Percentiles rank a stretch among this genome's conserved stretches.
Conservation (phyloP, 1,140 invertebrate genomes). For the Drosophila chauvacae region DNA sequence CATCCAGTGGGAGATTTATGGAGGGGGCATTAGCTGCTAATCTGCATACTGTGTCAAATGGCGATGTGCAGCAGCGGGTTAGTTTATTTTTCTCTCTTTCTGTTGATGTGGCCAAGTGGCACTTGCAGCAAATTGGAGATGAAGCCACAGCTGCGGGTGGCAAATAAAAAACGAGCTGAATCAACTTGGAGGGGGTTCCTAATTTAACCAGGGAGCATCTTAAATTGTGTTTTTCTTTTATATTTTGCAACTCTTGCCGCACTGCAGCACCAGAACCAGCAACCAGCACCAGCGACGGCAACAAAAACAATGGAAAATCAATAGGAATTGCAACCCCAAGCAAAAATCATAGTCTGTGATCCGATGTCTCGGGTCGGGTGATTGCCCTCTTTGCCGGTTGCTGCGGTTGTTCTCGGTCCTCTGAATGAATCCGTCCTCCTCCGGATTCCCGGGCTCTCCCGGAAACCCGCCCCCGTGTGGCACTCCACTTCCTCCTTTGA, state of each 20-base stretch:
- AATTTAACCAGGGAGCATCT: conserved; percentile 41
- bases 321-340: conserved; percentile 78
- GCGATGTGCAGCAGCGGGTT: conserved; percentile 46
- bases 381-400: conserved; percentile 79
- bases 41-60: conserved; percentile 80
- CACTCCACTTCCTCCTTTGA: conserved; percentile 51
- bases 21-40: conserved; percentile 70
- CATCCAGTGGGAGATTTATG: conserved; percentile 7
- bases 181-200: conserved; percentile 23
- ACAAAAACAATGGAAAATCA: conserved; percentile 69
- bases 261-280: conserved; percentile 41
- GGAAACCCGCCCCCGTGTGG: conserved; percentile 20
- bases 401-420: conserved; percentile 56
- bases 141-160: conserved; percentile 60
- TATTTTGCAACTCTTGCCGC: conserved; percentile 45
- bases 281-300: neutral
- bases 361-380: conserved; percentile 60
- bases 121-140: conserved; percentile 74
- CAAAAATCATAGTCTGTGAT: conserved; percentile 54
- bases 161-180: conserved; percentile 28
- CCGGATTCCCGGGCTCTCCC: conserved; percentile 3
- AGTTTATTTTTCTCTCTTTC: conserved; percentile 57
- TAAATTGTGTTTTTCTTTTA: conserved; percentile 25
- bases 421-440: conserved; percentile 37
- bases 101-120: conserved; percentile 57